Evolutionary conservation across 2,888 invertebrate genomes (phyloP).

Genomic region (Calameuta idolon): DNA sequence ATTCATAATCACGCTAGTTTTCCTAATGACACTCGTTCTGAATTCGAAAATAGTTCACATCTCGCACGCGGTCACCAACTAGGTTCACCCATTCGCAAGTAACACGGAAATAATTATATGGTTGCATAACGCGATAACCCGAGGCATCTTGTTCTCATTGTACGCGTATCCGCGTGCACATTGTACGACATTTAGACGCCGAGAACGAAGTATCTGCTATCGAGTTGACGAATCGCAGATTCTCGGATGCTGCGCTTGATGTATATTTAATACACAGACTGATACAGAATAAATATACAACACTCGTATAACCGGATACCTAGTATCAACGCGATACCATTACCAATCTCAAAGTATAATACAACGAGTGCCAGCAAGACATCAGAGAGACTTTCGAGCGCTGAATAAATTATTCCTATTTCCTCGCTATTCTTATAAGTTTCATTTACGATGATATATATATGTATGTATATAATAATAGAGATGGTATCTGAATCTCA

Average conservation of each 20-base stretch:
- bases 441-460: neutral
- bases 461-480: neutral
- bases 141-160: neutral
- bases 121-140: neutral
- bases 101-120: neutral
- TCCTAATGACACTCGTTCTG: neutral
- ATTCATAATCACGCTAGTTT: neutral
- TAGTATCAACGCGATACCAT: neutral
- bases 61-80: neutral
- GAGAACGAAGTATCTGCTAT: neutral
- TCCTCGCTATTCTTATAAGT: neutral
- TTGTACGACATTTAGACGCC: neutral
- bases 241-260: neutral
- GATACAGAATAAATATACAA: neutral
- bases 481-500: neutral
- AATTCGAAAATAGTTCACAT: neutral
- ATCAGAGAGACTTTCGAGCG: neutral
- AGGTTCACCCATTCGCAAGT: neutral
- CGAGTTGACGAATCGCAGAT: neutral
- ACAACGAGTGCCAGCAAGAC: neutral
- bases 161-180: neutral
- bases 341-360: neutral
- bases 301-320: neutral
- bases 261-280: neutral
- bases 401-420: neutral